phyloP scores from a whole-genome alignment of 1,140 invertebrate species.

The Lithobius niger region DNA sequence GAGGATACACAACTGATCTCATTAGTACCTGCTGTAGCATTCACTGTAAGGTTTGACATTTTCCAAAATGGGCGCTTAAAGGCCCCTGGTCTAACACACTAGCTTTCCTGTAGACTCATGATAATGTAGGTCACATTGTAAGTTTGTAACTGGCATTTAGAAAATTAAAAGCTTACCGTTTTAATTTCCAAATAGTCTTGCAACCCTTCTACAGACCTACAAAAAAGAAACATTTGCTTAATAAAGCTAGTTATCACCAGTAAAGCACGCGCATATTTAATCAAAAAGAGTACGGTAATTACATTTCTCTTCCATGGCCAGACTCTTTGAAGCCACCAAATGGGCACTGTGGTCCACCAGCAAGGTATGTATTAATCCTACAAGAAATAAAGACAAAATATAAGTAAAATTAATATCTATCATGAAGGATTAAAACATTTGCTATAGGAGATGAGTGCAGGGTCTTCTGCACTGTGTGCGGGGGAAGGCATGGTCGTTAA shows the following conservation, averaged over 20 bases:
- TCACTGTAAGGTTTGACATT: too few species aligned
- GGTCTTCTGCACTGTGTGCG: too few species aligned
- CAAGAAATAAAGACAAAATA: background rate
- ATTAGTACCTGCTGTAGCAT: too few species aligned
- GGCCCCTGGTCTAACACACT: too few species aligned
- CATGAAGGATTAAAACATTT: too few species aligned
- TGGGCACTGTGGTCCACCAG: slow-evolving; percentile 54
- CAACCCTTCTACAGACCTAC: slow-evolving; percentile 4
- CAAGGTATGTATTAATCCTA: slow-evolving; percentile 73
- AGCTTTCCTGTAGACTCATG: background rate
- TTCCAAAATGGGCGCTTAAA: too few species aligned
- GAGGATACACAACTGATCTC: too few species aligned
- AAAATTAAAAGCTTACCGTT: slow-evolving; percentile 1
- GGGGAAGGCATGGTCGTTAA: too few species aligned
- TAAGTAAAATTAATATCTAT: too few species aligned
- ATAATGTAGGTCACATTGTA: background rate
- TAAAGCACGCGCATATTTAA: background rate
- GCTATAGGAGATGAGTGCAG: too few species aligned
- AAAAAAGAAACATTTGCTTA: slow-evolving; percentile 1
- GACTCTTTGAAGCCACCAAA: slow-evolving; percentile 83
- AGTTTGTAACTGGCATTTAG: background rate
- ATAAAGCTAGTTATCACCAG: background rate
- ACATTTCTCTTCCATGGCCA: slow-evolving; percentile 66
- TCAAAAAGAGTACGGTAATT: slow-evolving; percentile 28
- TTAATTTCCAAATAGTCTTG: slow-evolving; percentile 8